Percentiles rank a stretch among this genome's conserved stretches.
These are phyloP conservation scores for Lithophane ornitopus DNA, from an alignment of 2,888 invertebrate species.

Conservation along the genomic window DNA sequence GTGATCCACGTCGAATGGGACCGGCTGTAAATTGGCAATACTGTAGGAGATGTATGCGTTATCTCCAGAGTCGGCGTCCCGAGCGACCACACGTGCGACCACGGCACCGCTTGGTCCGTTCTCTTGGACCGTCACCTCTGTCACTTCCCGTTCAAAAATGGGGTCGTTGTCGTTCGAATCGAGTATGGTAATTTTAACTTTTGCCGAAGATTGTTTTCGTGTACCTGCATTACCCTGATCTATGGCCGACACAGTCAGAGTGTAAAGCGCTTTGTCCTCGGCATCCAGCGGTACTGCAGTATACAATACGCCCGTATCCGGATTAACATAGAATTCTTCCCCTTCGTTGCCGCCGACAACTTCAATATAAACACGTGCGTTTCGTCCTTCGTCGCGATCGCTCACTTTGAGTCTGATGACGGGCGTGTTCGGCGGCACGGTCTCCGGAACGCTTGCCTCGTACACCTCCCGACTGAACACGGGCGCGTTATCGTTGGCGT, in stretches of 20 bases:
- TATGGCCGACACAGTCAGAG: slow-evolving; percentile 96
- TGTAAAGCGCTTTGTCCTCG: slow-evolving; percentile 95
- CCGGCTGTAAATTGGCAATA: slow-evolving; percentile 96
- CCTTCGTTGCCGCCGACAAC: slow-evolving; percentile 98
- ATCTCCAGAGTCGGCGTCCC: slow-evolving; percentile 97
- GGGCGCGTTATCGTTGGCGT: slow-evolving; percentile 96
- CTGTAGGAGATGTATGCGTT: slow-evolving; percentile 99
- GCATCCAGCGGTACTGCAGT: slow-evolving; percentile 96
- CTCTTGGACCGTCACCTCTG: slow-evolving; percentile 95
- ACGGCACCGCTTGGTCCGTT: slow-evolving; percentile 96
- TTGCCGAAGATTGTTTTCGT: slow-evolving; percentile 96
- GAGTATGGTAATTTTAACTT: slow-evolving; percentile 96
- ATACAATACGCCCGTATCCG: slow-evolving; percentile 97
- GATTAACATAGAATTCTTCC: slow-evolving; percentile 96
- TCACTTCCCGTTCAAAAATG: slow-evolving; percentile 93
- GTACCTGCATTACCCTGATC: slow-evolving; percentile 96
- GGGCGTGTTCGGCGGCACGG: slow-evolving; percentile 96
- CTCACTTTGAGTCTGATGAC: slow-evolving; percentile 96
- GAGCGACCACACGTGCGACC: slow-evolving; percentile 96
- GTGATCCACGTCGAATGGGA: slow-evolving; percentile 99
- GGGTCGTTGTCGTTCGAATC: slow-evolving; percentile 99
- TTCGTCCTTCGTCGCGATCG: slow-evolving; percentile 95
- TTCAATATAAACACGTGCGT: slow-evolving; percentile 96
- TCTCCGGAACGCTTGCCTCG: slow-evolving; percentile 96
- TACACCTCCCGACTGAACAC: slow-evolving; percentile 96